These are phyloP conservation scores for Corythaeola cristata DNA, from an alignment of 2,113 vertebrate genomes.

Conservation along the genomic window DNA sequence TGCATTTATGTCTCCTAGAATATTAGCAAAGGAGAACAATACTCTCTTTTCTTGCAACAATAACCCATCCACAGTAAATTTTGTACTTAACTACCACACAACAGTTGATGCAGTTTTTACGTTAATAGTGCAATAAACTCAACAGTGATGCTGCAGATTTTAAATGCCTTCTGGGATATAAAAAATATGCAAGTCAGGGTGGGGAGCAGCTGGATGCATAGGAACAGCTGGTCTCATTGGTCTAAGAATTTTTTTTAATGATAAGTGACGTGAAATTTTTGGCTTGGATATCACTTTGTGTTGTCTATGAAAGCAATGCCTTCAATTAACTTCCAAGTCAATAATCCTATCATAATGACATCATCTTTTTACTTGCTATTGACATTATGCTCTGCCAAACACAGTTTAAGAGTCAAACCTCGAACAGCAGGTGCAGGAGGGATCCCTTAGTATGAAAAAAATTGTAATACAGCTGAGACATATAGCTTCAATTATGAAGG, in stretches of 20 bases:
- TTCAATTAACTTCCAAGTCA: neutral
- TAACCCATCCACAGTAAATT: neutral
- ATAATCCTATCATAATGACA: neutral
- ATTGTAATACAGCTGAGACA: neutral
- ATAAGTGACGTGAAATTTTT: neutral
- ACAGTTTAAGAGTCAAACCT: neutral
- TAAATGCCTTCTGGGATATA: constrained; percentile 42
- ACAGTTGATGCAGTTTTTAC: constrained; percentile 23
- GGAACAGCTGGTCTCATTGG: constrained; percentile 36
- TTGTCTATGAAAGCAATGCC: neutral
- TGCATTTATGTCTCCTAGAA: neutral
- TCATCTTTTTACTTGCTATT: neutral
- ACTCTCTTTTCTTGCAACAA: neutral
- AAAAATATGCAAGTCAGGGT: constrained; percentile 45
- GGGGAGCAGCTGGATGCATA: constrained; percentile 41
- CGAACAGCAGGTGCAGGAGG: neutral
- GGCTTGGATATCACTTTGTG: neutral
- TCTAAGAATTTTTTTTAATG: neutral
- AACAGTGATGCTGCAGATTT: constrained; percentile 38
- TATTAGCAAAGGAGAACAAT: neutral
- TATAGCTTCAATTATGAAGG: neutral
- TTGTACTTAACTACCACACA: neutral
- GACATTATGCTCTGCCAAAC: neutral
- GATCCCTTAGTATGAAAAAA: neutral
- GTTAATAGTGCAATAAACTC: constrained; percentile 49